A percentile compares a stretch with the other conserved stretches of the same genome.
Conservation (phyloP, 2,888 invertebrate species). For the Diaphora mendica region DNA sequence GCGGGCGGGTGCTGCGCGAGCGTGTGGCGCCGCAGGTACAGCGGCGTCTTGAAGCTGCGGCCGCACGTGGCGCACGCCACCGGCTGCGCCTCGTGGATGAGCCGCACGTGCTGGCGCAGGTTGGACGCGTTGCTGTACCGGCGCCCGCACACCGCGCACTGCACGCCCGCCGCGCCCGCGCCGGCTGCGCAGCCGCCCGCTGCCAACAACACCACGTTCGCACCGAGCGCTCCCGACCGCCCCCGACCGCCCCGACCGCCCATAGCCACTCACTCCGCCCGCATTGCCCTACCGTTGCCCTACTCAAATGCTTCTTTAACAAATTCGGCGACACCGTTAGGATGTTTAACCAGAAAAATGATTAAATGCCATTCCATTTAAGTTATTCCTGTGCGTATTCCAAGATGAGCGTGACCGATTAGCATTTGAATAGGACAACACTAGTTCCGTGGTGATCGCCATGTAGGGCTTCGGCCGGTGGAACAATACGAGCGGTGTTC, state of each 20-base stretch:
- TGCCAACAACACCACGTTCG: constrained; percentile 77
- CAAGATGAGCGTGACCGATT: constrained; percentile 13
- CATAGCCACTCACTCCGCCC: constrained; percentile 36
- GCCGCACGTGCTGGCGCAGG: constrained; percentile 91
- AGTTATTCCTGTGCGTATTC: neutral
- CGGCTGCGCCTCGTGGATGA: constrained; percentile 90
- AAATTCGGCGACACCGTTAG: neutral
- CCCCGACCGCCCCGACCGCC: constrained; percentile 24
- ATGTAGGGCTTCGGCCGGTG: constrained; percentile 35
- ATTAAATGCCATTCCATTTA: neutral
- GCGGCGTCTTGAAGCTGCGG: constrained; percentile 91
- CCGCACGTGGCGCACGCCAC: constrained; percentile 90
- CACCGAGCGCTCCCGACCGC: constrained; percentile 48
- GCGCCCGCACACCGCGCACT: constrained; percentile 89
- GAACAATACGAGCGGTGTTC: constrained; percentile 37
- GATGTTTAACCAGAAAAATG: neutral
- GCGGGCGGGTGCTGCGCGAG: constrained; percentile 88
- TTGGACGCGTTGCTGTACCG: constrained; percentile 91
- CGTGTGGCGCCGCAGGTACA: constrained; percentile 91
- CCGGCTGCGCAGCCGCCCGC: constrained; percentile 62
- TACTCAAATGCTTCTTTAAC: constrained; percentile 37
- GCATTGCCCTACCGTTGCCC: constrained; percentile 11
- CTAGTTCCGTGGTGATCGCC: constrained; percentile 23
- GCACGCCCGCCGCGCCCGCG: constrained; percentile 69
- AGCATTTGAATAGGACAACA: constrained; percentile 53